These are phyloP conservation scores for Poecilobothrus nobilitatus DNA, from an alignment of 2,888 invertebrate species.

Conservation along the genomic window DNA sequence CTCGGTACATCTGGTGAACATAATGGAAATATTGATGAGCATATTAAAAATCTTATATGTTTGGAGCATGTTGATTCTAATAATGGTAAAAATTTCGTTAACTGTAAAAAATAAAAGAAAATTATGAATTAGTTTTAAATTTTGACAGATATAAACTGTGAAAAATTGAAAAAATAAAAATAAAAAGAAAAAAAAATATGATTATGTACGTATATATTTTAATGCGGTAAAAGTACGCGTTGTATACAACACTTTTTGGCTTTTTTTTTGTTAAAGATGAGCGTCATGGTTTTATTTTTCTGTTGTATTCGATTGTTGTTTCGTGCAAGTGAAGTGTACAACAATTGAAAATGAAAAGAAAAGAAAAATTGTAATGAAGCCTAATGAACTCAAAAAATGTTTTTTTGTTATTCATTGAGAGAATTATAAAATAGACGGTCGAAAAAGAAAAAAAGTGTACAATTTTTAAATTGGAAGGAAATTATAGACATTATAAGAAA, in stretches of 20 bases:
- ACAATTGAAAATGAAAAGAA: background rate
- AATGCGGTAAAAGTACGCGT: no score
- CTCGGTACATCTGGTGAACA: constrained; percentile 80
- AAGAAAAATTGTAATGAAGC: background rate
- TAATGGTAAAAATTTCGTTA: constrained; percentile 60
- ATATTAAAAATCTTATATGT: constrained; percentile 76
- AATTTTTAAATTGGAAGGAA: background rate
- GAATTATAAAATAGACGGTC: no score
- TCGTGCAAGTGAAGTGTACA: background rate
- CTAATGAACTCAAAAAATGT: background rate
- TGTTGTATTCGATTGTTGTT: background rate
- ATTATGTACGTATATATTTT: no score
- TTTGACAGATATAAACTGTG: background rate
- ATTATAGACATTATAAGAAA: background rate
- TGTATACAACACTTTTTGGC: no score
- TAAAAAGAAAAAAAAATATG: no score
- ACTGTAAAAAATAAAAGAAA: constrained; percentile 49
- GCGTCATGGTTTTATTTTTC: background rate
- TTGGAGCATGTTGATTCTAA: constrained; percentile 72
- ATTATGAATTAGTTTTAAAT: background rate
- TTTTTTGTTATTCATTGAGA: background rate
- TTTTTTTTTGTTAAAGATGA: background rate
- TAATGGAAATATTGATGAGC: constrained; percentile 83
- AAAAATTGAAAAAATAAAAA: background rate
- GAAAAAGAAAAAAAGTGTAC: background rate